phyloP scores from a whole-genome alignment of 2,888 invertebrate species.

The Scaptomyza caliginosa region DNA sequence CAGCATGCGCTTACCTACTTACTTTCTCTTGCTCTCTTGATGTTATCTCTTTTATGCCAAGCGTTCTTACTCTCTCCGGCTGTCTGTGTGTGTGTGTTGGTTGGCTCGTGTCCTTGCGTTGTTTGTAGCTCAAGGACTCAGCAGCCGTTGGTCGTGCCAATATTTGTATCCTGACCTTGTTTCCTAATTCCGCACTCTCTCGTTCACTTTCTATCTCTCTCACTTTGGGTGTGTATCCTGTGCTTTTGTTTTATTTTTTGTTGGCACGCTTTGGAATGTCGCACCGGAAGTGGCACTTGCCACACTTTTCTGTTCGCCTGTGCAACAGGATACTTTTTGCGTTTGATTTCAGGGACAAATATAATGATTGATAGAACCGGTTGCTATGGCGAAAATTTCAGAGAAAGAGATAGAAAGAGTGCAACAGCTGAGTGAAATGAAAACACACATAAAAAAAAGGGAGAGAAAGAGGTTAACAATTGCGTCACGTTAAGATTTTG shows the following conservation, averaged over 20 bases:
- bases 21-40: conserved; percentile 2
- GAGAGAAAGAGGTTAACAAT: not conserved
- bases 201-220: conserved; percentile 1
- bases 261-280: conserved; percentile 51
- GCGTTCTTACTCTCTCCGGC: not conserved
- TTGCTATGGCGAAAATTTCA: conserved; percentile 67
- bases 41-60: too few species aligned
- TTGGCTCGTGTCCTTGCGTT: conserved; percentile 40
- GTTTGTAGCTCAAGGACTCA: conserved; percentile 62
- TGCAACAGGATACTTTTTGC: conserved; percentile 81
- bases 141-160: conserved; percentile 39
- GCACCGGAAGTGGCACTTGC: conserved; percentile 56
- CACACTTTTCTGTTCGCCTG: conserved; percentile 69
- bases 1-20: not conserved
- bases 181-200: conserved; percentile 21
- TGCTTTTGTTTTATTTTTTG: conserved; percentile 20
- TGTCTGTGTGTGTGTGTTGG: conserved; percentile 12
- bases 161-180: conserved; percentile 59
- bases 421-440: conserved; percentile 29
- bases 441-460: not conserved
- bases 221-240: conserved; percentile 18
- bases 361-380: conserved; percentile 75
- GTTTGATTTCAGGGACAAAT: conserved; percentile 83
- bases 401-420: not conserved
- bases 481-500: too few species aligned